phyloP scores from a whole-genome alignment of 2,888 invertebrate genomes.

The Aporophyla nigra region DNA sequence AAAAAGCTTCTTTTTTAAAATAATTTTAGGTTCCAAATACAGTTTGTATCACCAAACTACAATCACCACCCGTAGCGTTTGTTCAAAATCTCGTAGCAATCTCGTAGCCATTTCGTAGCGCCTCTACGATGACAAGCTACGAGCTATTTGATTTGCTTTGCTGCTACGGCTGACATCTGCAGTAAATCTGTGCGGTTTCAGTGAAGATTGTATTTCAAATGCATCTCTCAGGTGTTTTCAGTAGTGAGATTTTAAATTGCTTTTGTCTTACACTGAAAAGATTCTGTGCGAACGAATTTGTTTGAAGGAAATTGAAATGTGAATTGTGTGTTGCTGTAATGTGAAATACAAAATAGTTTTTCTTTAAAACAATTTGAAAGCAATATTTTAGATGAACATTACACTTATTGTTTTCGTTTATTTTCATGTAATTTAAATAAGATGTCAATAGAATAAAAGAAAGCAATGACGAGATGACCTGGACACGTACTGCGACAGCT shows the following conservation, averaged over 20 bases:
- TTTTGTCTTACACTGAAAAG: slow-evolving; percentile 37
- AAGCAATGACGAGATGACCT: too few relatives aligned
- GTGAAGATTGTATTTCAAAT: slow-evolving; percentile 43
- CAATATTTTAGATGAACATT: background rate
- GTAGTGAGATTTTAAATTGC: slow-evolving; percentile 43
- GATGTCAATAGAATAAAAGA: too few relatives aligned
- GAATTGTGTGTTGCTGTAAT: slow-evolving; percentile 1
- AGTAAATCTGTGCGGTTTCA: slow-evolving; percentile 46
- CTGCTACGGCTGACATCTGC: slow-evolving; percentile 52
- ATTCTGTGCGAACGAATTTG: slow-evolving; percentile 25
- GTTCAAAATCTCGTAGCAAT: slow-evolving; percentile 43
- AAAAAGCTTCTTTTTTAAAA: background rate
- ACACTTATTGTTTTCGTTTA: background rate
- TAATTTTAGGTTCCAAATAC: background rate
- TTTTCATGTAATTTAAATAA: too few relatives aligned
- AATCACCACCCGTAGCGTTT: slow-evolving; percentile 7
- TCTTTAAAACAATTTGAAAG: background rate
- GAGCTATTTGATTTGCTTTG: slow-evolving; percentile 57
- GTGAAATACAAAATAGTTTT: background rate
- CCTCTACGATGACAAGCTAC: slow-evolving; percentile 57
- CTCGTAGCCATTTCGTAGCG: slow-evolving; percentile 52
- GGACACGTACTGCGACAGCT: too few relatives aligned
- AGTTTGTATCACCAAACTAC: background rate
- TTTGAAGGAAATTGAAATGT: slow-evolving; percentile 22
- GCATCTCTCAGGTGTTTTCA: slow-evolving; percentile 42